Percentiles rank a stretch among this genome's conserved stretches.
phyloP scores from a whole-genome alignment of 2,797 vertebrate genomes.

The Malacoctenus gilli region DNA sequence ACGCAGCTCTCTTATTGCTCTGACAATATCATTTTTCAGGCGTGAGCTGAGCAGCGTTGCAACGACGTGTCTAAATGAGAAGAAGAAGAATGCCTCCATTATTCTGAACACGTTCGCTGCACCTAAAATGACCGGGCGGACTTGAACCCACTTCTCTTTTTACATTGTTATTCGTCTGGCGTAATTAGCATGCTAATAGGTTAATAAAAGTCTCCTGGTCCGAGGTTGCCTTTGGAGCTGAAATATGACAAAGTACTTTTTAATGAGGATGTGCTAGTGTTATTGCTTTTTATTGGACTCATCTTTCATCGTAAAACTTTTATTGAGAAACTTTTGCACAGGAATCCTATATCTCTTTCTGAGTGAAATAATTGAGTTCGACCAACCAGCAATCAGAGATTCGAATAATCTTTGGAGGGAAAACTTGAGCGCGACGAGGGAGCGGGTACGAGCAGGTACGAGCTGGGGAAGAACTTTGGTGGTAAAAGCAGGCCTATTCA shows the following conservation, averaged over 20 bases:
- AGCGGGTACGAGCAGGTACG: background rate
- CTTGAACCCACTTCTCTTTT: conserved; percentile 27
- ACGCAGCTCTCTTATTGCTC: conserved; percentile 44
- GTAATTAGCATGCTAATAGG: conserved; percentile 70
- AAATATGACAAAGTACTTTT: conserved; percentile 71
- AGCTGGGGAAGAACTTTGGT: background rate
- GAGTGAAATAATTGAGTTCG: conserved; percentile 62
- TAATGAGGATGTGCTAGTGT: conserved; percentile 68
- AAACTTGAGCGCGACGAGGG: conserved; percentile 16
- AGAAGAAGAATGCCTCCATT: conserved; percentile 40
- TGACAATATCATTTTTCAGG: conserved; percentile 55
- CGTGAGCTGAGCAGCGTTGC: conserved; percentile 19
- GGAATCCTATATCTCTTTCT: conserved; percentile 49
- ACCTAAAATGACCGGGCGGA: conserved; percentile 31
- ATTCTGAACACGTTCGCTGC: conserved; percentile 31
- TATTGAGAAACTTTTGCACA: conserved; percentile 67
- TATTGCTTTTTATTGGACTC: conserved; percentile 74
- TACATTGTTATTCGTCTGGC: conserved; percentile 49
- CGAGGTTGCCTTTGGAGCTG: conserved; percentile 60
- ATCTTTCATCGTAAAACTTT: conserved; percentile 72
- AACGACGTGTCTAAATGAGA: conserved; percentile 53
- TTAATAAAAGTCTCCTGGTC: conserved; percentile 68
- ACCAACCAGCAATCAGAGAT: conserved; percentile 51
- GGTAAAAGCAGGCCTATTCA: no score
- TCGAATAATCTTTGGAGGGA: conserved; percentile 41